Conservation (phyloP, 2,888 invertebrate genomes). For the Trissoscelio sp. region DNA sequence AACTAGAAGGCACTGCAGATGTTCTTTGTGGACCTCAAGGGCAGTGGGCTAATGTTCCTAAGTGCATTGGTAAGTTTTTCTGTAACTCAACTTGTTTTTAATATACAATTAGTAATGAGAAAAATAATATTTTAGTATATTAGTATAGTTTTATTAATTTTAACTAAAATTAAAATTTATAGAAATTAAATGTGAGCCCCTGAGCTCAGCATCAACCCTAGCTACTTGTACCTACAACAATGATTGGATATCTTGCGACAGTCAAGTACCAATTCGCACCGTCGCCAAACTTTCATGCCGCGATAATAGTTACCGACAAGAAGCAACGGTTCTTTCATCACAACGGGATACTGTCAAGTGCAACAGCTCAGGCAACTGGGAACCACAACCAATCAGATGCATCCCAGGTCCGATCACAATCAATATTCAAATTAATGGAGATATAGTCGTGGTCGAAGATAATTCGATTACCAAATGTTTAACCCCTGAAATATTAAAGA, state of each 20-base stretch:
- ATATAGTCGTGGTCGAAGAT: conserved; percentile 39
- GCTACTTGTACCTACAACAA: conserved; percentile 73
- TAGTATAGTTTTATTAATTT: too few relatives aligned
- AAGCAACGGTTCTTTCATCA: too few relatives aligned
- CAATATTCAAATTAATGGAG: conserved; percentile 75
- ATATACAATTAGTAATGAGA: too few relatives aligned
- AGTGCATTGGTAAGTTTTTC: conserved; percentile 77
- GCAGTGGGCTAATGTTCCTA: conserved; percentile 75
- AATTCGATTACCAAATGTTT: conserved; percentile 24
- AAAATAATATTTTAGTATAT: too few relatives aligned
- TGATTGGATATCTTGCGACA: conserved; percentile 75
- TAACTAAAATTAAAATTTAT: too few relatives aligned
- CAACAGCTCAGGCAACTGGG: conserved; percentile 78
- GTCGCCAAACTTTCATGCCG: conserved; percentile 74
- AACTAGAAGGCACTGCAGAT: conserved; percentile 68
- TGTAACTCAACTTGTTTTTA: too few relatives aligned
- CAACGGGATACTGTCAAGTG: conserved; percentile 75
- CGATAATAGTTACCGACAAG: conserved; percentile 77
- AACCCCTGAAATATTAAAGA: not conserved
- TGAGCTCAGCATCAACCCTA: conserved; percentile 73
- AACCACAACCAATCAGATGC: conserved; percentile 79
- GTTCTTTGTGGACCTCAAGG: conserved; percentile 76
- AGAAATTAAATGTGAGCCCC: too few relatives aligned
- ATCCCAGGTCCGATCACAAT: conserved; percentile 79
- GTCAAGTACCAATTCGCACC: conserved; percentile 73